Evolutionary conservation across 2,797 vertebrate genomes (phyloP).

Genomic region (Alosa sapidissima): DNA sequence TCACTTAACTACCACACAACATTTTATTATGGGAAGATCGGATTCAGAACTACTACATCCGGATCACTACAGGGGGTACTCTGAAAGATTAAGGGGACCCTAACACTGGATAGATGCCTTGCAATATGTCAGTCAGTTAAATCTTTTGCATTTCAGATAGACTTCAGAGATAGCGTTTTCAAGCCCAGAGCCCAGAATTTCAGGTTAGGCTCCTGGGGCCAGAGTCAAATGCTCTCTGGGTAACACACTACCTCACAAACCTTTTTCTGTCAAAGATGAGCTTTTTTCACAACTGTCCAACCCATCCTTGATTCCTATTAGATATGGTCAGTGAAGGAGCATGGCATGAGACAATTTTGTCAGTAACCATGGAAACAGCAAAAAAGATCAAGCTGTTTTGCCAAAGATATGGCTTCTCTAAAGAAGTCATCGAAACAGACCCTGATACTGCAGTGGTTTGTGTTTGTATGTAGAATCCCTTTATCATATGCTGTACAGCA

Average conservation of each 20-base stretch:
- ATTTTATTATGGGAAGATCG: neutral
- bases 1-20: neutral
- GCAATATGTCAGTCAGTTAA: neutral
- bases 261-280: neutral
- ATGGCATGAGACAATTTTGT: slow-evolving; percentile 49
- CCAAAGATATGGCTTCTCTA: neutral
- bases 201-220: neutral
- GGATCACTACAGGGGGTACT: neutral
- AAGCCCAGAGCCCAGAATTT: neutral
- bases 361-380: slow-evolving; percentile 56
- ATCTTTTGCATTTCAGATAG: neutral
- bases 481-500: neutral
- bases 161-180: neutral
- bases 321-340: neutral
- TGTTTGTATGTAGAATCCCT: neutral
- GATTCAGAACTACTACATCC: neutral
- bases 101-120: neutral
- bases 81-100: neutral
- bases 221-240: neutral
- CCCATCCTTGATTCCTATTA: neutral
- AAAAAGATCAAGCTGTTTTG: slow-evolving; percentile 2
- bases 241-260: neutral
- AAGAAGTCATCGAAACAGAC: neutral
- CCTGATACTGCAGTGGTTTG: neutral
- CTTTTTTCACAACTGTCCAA: neutral